Evolutionary conservation across 2,888 invertebrate genomes (phyloP).

Genomic region (Campaea margaritaria): DNA sequence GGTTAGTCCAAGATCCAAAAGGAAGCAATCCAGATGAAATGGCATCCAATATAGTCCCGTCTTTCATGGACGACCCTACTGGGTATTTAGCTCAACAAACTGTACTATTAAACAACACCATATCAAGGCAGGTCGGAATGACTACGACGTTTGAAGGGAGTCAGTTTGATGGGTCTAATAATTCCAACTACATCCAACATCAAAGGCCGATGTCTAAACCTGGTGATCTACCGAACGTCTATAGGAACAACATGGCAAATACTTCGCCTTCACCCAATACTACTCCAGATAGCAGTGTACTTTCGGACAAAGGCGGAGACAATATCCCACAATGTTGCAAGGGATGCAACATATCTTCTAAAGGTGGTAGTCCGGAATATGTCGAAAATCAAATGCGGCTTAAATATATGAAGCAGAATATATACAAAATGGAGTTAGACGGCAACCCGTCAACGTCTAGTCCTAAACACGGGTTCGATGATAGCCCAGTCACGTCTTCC

Average conservation of each 20-base stretch:
- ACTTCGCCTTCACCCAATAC: conserved; percentile 75
- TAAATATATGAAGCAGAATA: conserved; percentile 73
- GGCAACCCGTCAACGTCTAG: conserved; percentile 81
- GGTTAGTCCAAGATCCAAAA: conserved; percentile 69
- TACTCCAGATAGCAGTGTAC: conserved; percentile 78
- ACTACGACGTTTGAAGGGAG: conserved; percentile 66
- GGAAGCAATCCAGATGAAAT: conserved; percentile 75
- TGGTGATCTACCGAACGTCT: conserved; percentile 61
- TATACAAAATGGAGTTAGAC: conserved; percentile 79
- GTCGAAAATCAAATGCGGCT: conserved; percentile 68
- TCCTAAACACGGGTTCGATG: conserved; percentile 82
- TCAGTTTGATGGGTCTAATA: conserved; percentile 63
- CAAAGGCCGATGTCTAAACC: conserved; percentile 61
- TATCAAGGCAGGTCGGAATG: conserved; percentile 87
- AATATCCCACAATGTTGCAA: conserved; percentile 78
- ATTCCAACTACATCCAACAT: conserved; percentile 54
- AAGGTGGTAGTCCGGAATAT: conserved; percentile 71
- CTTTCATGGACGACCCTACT: conserved; percentile 96
- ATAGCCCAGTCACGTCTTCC: conserved; percentile 89
- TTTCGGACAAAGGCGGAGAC: conserved; percentile 69
- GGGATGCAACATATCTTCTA: conserved; percentile 78
- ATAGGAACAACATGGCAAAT: conserved; percentile 69
- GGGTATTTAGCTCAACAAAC: conserved; percentile 97
- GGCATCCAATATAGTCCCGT: conserved; percentile 87
- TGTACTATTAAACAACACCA: conserved; percentile 92